These are phyloP conservation scores for Entomyzon cyanotis DNA, from an alignment of 2,113 vertebrate genomes.

Conservation along the genomic window DNA sequence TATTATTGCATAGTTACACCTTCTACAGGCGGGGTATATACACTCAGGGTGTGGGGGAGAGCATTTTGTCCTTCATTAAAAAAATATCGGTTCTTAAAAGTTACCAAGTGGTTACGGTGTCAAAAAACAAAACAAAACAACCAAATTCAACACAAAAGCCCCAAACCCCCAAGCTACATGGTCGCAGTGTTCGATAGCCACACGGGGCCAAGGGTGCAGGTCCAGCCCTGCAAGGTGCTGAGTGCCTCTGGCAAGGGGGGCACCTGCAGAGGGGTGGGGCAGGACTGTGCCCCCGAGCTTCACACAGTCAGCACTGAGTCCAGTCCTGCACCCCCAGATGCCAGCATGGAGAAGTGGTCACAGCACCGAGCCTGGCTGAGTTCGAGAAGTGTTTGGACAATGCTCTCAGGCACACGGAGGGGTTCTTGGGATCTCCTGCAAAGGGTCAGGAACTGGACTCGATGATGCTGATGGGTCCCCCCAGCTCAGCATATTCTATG, in stretches of 20 bases:
- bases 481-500: background rate
- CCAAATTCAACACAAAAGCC: background rate
- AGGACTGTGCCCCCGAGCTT: background rate
- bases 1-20: constrained; percentile 76
- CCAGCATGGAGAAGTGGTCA: background rate
- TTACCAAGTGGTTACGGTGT: constrained; percentile 56
- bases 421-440: background rate
- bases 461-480: background rate
- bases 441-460: background rate
- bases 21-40: constrained; percentile 62
- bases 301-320: background rate
- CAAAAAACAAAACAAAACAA: background rate
- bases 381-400: background rate
- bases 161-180: background rate
- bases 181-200: background rate
- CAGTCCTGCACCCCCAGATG: background rate
- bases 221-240: constrained; percentile 1
- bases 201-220: background rate
- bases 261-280: background rate
- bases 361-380: background rate
- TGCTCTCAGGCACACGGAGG: background rate
- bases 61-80: constrained; percentile 50
- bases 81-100: constrained; percentile 20
- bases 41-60: background rate
- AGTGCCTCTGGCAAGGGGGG: background rate